Evolutionary conservation across 2,113 vertebrate species (phyloP), one percentile per base, ranked within the genome.

Genomic region (Lutjanus erythropterus): DNA sequence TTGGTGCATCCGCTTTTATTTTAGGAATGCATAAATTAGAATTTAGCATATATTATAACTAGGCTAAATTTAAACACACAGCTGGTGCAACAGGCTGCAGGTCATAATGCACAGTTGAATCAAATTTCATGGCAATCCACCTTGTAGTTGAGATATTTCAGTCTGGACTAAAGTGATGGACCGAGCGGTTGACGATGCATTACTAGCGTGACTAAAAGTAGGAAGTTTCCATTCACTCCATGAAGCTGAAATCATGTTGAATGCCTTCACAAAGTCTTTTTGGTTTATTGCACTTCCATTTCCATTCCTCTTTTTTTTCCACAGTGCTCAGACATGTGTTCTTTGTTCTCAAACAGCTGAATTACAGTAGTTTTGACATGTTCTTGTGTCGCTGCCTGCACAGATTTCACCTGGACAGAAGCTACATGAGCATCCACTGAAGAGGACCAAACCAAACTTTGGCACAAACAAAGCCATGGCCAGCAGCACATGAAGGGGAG

Each of bases 391-490:
- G 21, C 46, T 85, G 21, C 29, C 85, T 82, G 71, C 52, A 1
- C 90, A 98, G 97, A 88, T 94, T 78, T 0, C 94, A 94, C 5
- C 29, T 88, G 4, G 94, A 96, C 78, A 41, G 88, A 21, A 83
- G 91, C 92, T 96, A 94, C 71, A 91, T 93, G 95, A 95, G 95
- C 11, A 76, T 89, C 25, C 76, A 83, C 0, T 89, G 85, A 92
- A 42, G 85, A 87, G 0, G 95, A 97, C 86, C 96, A 96, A 94
- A 96, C 93, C 81, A 85, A 96, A 27, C 93, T 90, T 55, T 95
- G 96, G 96, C 95, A 97, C 0, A 96, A 96, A 71, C 84, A 91
- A 96, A 85, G 95, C 96, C 46, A 96, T 95, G 80, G 95, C 95
- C 0, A 96, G 95, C 90, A 97, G 96, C 0, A 95, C 97, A 53